These are phyloP conservation scores for Cotesia vestalis DNA, from an alignment of 1,140 invertebrate genomes.

Conservation along the genomic window DNA sequence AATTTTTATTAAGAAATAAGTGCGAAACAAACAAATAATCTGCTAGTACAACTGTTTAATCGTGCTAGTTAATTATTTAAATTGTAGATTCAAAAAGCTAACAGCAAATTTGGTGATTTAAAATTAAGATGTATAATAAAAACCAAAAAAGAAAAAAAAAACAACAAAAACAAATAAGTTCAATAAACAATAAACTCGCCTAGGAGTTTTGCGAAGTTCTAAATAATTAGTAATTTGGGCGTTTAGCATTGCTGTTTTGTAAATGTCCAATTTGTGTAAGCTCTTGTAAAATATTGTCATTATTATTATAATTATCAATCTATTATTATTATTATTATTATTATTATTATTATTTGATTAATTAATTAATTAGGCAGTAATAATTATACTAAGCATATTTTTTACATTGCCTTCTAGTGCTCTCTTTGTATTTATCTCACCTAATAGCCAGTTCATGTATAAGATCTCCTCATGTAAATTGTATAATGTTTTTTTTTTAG, in stretches of 20 bases:
- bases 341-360: slow-evolving; percentile 54
- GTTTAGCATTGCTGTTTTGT: slow-evolving; percentile 15
- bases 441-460: slow-evolving; percentile 8
- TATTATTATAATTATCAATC: slow-evolving; percentile 57
- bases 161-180: neutral
- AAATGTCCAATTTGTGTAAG: slow-evolving; percentile 48
- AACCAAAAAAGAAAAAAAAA: neutral
- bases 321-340: slow-evolving; percentile 59
- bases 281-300: slow-evolving; percentile 64
- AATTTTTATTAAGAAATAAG: slow-evolving; percentile 10
- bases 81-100: slow-evolving; percentile 30
- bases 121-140: slow-evolving; percentile 6
- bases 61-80: slow-evolving; percentile 17
- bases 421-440: slow-evolving; percentile 41
- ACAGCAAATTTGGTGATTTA: slow-evolving; percentile 21
- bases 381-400: slow-evolving; percentile 64
- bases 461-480: slow-evolving; percentile 1
- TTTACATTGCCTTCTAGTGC: slow-evolving; percentile 60
- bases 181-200: neutral
- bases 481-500: slow-evolving; percentile 20
- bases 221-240: neutral
- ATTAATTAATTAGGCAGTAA: slow-evolving; percentile 54
- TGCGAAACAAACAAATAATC: slow-evolving; percentile 20
- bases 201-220: slow-evolving; percentile 5
- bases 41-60: slow-evolving; percentile 33